These are phyloP conservation scores for Champsocephalus esox DNA, from an alignment of 2,797 vertebrate species.

Conservation along the genomic window DNA sequence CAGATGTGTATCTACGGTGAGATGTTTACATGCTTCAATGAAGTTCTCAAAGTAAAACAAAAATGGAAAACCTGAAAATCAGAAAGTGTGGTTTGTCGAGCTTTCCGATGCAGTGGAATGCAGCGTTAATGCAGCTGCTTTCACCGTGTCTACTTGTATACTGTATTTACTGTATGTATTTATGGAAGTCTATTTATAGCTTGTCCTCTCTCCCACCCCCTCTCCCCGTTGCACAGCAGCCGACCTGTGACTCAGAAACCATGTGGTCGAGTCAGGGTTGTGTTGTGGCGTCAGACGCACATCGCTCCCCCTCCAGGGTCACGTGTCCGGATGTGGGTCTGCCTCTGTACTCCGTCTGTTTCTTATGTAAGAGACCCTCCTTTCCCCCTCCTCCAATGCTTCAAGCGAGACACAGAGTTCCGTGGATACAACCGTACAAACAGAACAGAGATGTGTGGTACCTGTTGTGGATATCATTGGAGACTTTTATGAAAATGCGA, in stretches of 20 bases:
- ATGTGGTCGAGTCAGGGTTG: constrained; percentile 44
- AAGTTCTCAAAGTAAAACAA: too few species aligned
- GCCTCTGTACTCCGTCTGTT: not conserved
- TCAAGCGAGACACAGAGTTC: not conserved
- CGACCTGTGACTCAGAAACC: constrained; percentile 67
- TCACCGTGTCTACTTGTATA: not conserved
- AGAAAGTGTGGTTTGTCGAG: too few species aligned
- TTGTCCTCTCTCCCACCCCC: not conserved
- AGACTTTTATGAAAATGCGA: not conserved
- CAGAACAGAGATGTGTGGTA: not conserved
- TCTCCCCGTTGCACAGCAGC: constrained; percentile 16
- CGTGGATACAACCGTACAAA: not conserved
- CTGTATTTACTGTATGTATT: not conserved
- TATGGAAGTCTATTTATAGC: constrained; percentile 29
- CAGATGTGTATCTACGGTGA: too few species aligned
- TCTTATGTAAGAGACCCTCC: not conserved
- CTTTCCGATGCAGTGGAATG: too few species aligned
- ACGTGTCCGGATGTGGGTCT: constrained; percentile 36
- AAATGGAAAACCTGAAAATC: too few species aligned
- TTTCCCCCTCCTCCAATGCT: not conserved
- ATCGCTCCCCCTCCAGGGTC: constrained; percentile 46
- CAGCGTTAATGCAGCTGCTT: too few species aligned
- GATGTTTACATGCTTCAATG: too few species aligned
- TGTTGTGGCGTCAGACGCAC: constrained; percentile 54
- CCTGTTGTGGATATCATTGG: too few species aligned